Conservation (phyloP, 2,797 vertebrate genomes). For the Galago senegalensis region DNA sequence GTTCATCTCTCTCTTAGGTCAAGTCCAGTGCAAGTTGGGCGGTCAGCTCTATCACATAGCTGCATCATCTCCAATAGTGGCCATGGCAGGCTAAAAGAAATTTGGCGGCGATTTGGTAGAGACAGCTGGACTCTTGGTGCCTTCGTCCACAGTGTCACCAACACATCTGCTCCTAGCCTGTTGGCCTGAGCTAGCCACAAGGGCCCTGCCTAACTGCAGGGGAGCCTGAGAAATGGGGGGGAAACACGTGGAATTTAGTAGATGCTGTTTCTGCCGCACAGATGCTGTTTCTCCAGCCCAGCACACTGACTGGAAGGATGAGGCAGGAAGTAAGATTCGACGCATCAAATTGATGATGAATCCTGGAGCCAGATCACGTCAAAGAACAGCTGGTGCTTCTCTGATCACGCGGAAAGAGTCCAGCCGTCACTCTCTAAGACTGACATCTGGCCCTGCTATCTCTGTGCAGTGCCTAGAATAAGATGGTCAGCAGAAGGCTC, state of each 20-base stretch:
- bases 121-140: neutral
- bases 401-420: neutral
- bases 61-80: neutral
- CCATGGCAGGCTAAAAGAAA: neutral
- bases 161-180: neutral
- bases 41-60: neutral
- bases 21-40: neutral
- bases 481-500: neutral
- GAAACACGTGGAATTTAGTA: neutral
- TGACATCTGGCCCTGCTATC: neutral
- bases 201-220: neutral
- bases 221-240: neutral
- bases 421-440: neutral
- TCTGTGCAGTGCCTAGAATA: neutral
- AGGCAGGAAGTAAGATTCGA: neutral
- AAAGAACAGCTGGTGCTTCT: neutral
- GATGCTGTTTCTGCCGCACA: neutral
- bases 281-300: neutral
- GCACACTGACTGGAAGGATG: neutral
- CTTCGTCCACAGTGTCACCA: neutral
- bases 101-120: neutral
- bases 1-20: neutral
- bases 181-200: neutral
- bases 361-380: neutral
- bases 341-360: neutral